Conservation (phyloP, 2,888 invertebrate species). For the Dermolepida albohirtum region DNA sequence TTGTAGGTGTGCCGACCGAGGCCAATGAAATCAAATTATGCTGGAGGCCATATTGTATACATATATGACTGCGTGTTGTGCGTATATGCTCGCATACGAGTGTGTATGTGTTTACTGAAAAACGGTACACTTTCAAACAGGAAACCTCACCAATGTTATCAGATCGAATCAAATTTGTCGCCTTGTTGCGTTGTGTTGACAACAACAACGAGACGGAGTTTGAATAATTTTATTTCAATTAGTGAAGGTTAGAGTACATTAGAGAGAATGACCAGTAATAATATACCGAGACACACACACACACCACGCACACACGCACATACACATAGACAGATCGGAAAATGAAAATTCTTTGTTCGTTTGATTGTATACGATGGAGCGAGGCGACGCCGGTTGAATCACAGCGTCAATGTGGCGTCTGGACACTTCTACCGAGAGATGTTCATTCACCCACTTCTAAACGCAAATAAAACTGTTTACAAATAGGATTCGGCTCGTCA, state of each 20-base stretch:
- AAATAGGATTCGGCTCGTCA: background rate
- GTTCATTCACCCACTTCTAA: constrained; percentile 22
- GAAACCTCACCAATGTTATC: constrained; percentile 43
- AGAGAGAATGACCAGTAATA: too few species aligned
- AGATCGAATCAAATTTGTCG: constrained; percentile 26
- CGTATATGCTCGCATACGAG: background rate
- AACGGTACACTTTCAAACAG: constrained; percentile 47
- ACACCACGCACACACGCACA: background rate
- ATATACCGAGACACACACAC: background rate
- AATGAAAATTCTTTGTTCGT: constrained; percentile 14
- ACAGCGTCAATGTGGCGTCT: constrained; percentile 27
- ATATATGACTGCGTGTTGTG: constrained; percentile 3
- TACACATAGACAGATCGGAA: background rate
- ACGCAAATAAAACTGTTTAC: constrained; percentile 1
- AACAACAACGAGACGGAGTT: constrained; percentile 3
- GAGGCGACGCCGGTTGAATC: constrained; percentile 21
- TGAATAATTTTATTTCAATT: constrained; percentile 18
- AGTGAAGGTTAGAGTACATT: constrained; percentile 2
- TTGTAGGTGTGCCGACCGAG: constrained; percentile 43
- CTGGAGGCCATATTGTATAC: constrained; percentile 42
- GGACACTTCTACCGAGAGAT: constrained; percentile 7
- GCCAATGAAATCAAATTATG: constrained; percentile 40
- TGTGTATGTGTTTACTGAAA: constrained; percentile 24
- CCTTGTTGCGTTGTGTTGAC: constrained; percentile 10
- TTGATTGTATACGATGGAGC: background rate